Base-by-base conservation (phyloP, 2,888 invertebrate species). In the Caenorhabditis sulstoni region DNA sequence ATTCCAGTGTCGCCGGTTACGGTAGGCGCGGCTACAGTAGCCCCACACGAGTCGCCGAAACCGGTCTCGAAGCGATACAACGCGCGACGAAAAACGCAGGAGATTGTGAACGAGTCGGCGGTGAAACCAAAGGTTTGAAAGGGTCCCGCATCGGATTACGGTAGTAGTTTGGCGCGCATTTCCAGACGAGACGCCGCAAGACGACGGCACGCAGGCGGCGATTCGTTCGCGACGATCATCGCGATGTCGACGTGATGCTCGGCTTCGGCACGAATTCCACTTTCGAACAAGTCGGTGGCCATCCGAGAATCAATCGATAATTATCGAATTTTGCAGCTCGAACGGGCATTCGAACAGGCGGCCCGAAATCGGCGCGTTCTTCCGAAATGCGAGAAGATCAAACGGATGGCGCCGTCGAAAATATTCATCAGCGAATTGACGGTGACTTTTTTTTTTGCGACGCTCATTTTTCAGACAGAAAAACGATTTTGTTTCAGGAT, bases 391-490 rank as follows among this genome's bases (percentile, higher is more conserved):
- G 61, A 81, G 53, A 79, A 83, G 64, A 76, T 66, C 45, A 79
- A 83, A 44, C 53, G 83, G 64, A 22, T 79, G 49, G 80, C 81
- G 39, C 77, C 79, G 47, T 81, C 84, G 29, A 89, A 89, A 70
- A 74, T 87, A 14, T 89, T 88, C 83, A 89, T 89, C 58, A 88
- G 88, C 76, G 86, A 89, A 39, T 58, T 88, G 41, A 87, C 78
- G 67, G n/a, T n/a, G n/a, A n/a, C n/a, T n/a, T n/a, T n/a, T n/a
- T n/a, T n/a, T n/a, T n/a, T n/a, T n/a, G n/a, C n/a, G n/a, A n/a
- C n/a, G n/a, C n/a, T n/a, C n/a, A n/a, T n/a, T n/a, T n/a, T n/a
- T n/a, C n/a, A n/a, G n/a, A n/a, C n/a, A 44, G 22, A 23, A n/a
- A 53, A 20, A 20, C 29, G 52, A 23, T 20, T 8, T 23, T 57